Percentiles rank a stretch among this genome's conserved stretches.
These are phyloP conservation scores for Stichopus horrens DNA, from an alignment of 53 echinoderm and acorn worm genomes.

Conservation along the genomic window DNA sequence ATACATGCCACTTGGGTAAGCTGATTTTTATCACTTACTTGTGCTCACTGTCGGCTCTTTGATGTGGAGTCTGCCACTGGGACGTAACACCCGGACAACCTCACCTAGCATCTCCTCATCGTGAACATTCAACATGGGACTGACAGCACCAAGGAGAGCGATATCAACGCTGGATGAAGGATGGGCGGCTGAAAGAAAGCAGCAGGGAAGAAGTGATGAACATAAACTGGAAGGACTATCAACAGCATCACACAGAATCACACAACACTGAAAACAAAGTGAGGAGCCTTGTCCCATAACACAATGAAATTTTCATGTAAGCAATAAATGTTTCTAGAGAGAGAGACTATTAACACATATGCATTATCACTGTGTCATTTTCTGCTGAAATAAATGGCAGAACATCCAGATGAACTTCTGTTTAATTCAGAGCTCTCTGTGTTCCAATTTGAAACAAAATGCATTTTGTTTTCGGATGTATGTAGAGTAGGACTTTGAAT, in stretches of 20 bases:
- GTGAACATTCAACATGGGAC: slow-evolving; percentile 55
- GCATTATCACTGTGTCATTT: too few species aligned
- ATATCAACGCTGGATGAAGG: slow-evolving; percentile 72
- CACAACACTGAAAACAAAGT: neutral
- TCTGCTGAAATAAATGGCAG: too few species aligned
- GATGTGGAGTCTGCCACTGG: slow-evolving; percentile 68
- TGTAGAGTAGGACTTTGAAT: too few species aligned
- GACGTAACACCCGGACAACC: slow-evolving; percentile 77
- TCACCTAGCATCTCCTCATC: slow-evolving; percentile 70
- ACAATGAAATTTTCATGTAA: too few species aligned
- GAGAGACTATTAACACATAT: too few species aligned
- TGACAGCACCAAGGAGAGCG: slow-evolving; percentile 70
- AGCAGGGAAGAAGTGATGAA: neutral
- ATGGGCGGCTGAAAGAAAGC: slow-evolving; percentile 64
- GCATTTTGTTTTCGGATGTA: too few species aligned
- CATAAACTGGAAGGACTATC: neutral
- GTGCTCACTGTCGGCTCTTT: slow-evolving; percentile 63
- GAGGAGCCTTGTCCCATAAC: too few species aligned
- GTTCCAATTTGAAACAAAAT: too few species aligned
- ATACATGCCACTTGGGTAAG: neutral
- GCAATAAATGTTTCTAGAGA: too few species aligned
- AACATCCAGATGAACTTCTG: too few species aligned
- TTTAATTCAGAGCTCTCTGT: too few species aligned
- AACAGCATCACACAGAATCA: neutral
- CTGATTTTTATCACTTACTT: slow-evolving; percentile 52